A percentile compares a stretch with the other conserved stretches of the same genome.
Conservation (phyloP, 1,140 invertebrate species). For the Armadillidium nasatum region DNA sequence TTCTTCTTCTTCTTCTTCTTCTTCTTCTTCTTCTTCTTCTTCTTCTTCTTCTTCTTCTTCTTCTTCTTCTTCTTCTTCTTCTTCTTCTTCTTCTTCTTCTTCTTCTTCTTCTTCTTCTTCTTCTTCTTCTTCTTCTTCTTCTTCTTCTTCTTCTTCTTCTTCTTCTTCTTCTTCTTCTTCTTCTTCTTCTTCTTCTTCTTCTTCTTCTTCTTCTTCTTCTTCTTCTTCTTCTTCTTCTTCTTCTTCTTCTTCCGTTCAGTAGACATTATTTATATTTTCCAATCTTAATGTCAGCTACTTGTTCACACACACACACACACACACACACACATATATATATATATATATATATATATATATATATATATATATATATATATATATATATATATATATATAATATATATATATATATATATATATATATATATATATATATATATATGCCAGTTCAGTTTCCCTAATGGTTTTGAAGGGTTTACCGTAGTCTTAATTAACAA, state of each 20-base stretch:
- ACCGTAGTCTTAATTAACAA: too few relatives aligned
- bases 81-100: not conserved
- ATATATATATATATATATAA: too few relatives aligned
- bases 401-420: too few relatives aligned
- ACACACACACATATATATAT: not conserved
- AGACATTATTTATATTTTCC: too few relatives aligned
- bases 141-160: not conserved
- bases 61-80: not conserved
- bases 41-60: not conserved
- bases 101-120: not conserved
- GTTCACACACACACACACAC: too few relatives aligned
- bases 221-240: not conserved
- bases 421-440: too few relatives aligned
- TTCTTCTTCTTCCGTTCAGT: too few relatives aligned
- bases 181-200: not conserved
- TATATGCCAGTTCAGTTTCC: too few relatives aligned
- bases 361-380: too few relatives aligned
- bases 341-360: too few relatives aligned
- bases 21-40: not conserved
- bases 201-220: not conserved
- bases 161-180: not conserved
- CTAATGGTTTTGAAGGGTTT: too few relatives aligned
- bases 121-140: not conserved
- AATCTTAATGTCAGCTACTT: not conserved
- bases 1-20: not conserved